Conservation (phyloP, 2,113 vertebrate genomes). For the Pungitius pungitius region DNA sequence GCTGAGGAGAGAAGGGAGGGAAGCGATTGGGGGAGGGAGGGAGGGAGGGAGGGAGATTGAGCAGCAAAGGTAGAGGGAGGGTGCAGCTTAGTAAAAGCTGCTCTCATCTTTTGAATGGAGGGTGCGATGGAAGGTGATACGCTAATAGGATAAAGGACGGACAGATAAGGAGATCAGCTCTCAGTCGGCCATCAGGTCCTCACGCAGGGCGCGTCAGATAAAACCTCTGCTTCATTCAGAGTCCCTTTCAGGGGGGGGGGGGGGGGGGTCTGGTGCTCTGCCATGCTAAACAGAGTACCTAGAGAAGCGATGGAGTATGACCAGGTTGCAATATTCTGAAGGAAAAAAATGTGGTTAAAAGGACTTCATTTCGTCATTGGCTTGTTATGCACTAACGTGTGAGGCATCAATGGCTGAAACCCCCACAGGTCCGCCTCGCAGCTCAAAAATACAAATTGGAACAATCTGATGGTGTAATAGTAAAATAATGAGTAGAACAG, state of each 20-base stretch:
- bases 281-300: conserved; percentile 30
- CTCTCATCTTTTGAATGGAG: conserved; percentile 64
- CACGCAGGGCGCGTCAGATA: conserved; percentile 56
- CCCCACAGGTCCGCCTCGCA: too few relatives aligned
- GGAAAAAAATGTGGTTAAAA: too few relatives aligned
- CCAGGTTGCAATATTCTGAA: neutral
- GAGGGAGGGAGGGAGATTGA: conserved; percentile 6
- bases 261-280: conserved; percentile 19
- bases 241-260: conserved; percentile 35
- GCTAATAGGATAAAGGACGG: conserved; percentile 69
- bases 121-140: conserved; percentile 68
- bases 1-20: neutral
- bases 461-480: neutral
- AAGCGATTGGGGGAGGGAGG: neutral
- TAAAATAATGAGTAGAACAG: neutral
- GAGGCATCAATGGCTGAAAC: neutral
- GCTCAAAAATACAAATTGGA: neutral
- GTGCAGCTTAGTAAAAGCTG: conserved; percentile 65
- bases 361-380: neutral
- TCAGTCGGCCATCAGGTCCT: conserved; percentile 56
- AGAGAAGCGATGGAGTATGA: conserved; percentile 6
- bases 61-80: conserved; percentile 32
- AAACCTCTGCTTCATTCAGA: conserved; percentile 56
- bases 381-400: neutral
- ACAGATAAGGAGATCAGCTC: conserved; percentile 73